Evolutionary conservation across 2,797 vertebrate species (phyloP), one percentile per base, ranked within the genome.

Genomic region (Tapirus indicus): DNA sequence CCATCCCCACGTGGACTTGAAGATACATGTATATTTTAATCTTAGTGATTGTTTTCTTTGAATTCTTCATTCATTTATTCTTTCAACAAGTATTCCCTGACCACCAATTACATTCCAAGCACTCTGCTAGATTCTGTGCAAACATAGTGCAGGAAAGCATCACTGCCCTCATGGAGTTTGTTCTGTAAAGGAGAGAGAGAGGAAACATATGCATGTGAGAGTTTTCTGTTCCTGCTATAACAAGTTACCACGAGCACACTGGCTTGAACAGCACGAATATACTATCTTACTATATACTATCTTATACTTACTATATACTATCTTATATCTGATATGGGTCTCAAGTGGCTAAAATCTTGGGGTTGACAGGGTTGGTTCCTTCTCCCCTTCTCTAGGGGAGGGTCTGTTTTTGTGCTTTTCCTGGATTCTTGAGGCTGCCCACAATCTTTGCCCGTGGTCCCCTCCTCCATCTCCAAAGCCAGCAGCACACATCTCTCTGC

Each of bases 391-490:
- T 58, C 25, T 27, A 8, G 1, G 38, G 58, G 41, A 44, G 25
- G 16, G 13, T 9, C n/a, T 17, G 21, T 27, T 38, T 79, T 25
- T 25, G 32, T 20, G 1, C 44, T 23, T 14, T 35, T 35, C 11
- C 13, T 4, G 7, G 56, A 1, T 5, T 18, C 32, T 4, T 3
- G 16, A 35, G 21, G 32, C 35, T 52, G 49, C 66, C 47, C 1
- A 1, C 3, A 52, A 52, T 0, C 25, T 8, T 9, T 10, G 44
- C n/a, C 23, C 5, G 1, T 0, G 13, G 41, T 27, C 60, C 69
- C 12, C 35, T 54, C 47, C 62, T 56, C 64, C 4, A 1, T 38
- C 64, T 52, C 20, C 49, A 12, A 54, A 21, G 72, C 44, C 74
- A 10, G 35, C 74, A 20, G 2, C 1, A 2, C 6, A 0, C n/a